phyloP scores from a whole-genome alignment of 2,797 vertebrate genomes.

The Bradypodion pumilum region DNA sequence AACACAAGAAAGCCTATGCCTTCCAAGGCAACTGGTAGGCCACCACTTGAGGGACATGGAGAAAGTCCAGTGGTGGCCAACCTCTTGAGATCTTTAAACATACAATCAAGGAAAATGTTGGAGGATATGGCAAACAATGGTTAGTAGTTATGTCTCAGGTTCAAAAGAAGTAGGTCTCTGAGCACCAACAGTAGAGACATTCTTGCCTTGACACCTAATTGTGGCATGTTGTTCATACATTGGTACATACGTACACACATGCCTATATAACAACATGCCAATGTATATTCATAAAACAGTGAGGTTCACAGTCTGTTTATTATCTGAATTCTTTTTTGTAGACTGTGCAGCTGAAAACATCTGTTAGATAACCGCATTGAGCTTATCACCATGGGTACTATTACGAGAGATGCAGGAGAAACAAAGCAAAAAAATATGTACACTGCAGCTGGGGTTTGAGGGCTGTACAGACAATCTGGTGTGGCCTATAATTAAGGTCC shows the following conservation, averaged over 20 bases:
- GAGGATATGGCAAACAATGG: no score
- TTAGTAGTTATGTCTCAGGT: neutral
- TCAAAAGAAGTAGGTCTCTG: neutral
- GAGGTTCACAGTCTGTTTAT: no score
- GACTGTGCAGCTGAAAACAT: slow-evolving; percentile 70
- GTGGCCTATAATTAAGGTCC: slow-evolving; percentile 31
- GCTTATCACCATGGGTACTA: slow-evolving; percentile 63
- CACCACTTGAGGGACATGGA: neutral
- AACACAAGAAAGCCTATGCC: no score
- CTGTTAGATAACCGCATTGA: slow-evolving; percentile 65
- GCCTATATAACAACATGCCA: neutral
- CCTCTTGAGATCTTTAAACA: neutral
- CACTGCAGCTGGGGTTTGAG: slow-evolving; percentile 54
- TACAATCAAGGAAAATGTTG: neutral
- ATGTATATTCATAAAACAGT: neutral
- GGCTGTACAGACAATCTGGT: slow-evolving; percentile 22
- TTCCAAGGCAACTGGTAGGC: neutral
- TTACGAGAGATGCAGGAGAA: slow-evolving; percentile 56
- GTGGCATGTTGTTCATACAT: neutral
- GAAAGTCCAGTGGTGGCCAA: neutral
- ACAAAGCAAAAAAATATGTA: slow-evolving; percentile 69
- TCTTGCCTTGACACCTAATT: no score
- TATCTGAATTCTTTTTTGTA: slow-evolving; percentile 41
- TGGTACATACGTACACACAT: no score
- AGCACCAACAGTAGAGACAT: no score